These are phyloP conservation scores for Muscicapa comitata DNA, from an alignment of 2,797 vertebrate species.

Conservation along the genomic window DNA sequence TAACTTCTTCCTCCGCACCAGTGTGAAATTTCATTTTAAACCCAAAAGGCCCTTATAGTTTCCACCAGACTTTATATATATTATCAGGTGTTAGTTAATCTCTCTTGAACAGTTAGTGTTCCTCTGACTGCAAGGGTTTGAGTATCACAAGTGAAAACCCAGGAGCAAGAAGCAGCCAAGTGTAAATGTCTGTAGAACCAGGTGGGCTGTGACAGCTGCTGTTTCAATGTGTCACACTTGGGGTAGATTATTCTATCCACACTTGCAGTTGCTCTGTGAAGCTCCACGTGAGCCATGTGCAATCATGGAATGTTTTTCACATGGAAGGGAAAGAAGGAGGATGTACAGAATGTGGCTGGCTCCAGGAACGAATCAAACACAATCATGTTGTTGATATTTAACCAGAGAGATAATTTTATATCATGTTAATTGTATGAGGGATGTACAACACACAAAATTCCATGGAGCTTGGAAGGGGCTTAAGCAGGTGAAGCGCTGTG, in stretches of 20 bases:
- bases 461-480: not conserved
- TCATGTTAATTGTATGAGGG: not conserved
- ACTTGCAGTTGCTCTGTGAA: not conserved
- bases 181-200: not conserved
- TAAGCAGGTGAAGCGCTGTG: not conserved
- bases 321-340: not conserved
- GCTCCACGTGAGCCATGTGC: not conserved
- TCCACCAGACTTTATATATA: not conserved
- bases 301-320: not conserved
- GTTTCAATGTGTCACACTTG: not conserved
- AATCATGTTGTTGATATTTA: not conserved
- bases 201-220: constrained; percentile 31
- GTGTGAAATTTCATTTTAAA: constrained; percentile 7
- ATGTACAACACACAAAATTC: not conserved
- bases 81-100: not conserved
- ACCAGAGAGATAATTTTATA: not conserved
- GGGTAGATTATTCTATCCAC: not conserved
- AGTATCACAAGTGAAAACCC: not conserved
- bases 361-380: not conserved
- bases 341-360: not conserved
- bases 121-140: not conserved
- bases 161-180: not conserved
- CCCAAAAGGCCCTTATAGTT: not conserved
- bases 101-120: not conserved
- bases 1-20: not conserved